A percentile compares a stretch with the other conserved stretches of the same genome.
These are phyloP conservation scores for Sarcophaga bullata DNA, from an alignment of 1,140 invertebrate genomes.

Conservation along the genomic window DNA sequence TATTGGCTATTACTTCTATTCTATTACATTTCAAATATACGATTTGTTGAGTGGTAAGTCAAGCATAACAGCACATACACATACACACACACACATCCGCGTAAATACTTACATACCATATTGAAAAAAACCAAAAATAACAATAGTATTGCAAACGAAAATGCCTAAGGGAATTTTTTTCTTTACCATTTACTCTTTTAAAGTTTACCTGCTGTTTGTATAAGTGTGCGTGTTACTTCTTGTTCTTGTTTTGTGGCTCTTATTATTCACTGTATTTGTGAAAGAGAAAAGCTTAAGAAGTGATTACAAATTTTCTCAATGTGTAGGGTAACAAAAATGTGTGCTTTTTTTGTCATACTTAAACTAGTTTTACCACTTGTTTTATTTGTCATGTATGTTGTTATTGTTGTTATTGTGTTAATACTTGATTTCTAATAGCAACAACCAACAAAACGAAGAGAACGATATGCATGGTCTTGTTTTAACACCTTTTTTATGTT, in stretches of 20 bases:
- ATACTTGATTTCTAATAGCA: not conserved
- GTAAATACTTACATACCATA: no score
- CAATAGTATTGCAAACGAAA: not conserved
- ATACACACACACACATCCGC: not conserved
- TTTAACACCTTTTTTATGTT: slow-evolving; percentile 35
- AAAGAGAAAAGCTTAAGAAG: no score
- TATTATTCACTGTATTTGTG: no score
- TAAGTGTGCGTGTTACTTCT: not conserved
- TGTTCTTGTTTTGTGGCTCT: no score
- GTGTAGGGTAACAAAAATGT: not conserved
- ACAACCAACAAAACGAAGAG: not conserved
- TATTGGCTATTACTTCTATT: not conserved
- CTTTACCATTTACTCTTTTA: not conserved
- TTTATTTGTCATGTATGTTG: not conserved
- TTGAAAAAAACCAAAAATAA: no score
- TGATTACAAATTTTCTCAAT: not conserved
- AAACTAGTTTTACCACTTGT: slow-evolving; percentile 40
- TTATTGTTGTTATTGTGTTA: not conserved
- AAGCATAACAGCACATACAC: not conserved
- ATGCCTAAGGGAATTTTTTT: not conserved
- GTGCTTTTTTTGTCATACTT: slow-evolving; percentile 3
- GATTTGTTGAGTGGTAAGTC: not conserved
- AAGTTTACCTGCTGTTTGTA: not conserved
- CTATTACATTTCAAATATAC: slow-evolving; percentile 12
- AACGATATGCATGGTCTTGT: not conserved